These are phyloP conservation scores for Halcyon chelicuti DNA, from an alignment of 2,797 vertebrate species.

Conservation along the genomic window DNA sequence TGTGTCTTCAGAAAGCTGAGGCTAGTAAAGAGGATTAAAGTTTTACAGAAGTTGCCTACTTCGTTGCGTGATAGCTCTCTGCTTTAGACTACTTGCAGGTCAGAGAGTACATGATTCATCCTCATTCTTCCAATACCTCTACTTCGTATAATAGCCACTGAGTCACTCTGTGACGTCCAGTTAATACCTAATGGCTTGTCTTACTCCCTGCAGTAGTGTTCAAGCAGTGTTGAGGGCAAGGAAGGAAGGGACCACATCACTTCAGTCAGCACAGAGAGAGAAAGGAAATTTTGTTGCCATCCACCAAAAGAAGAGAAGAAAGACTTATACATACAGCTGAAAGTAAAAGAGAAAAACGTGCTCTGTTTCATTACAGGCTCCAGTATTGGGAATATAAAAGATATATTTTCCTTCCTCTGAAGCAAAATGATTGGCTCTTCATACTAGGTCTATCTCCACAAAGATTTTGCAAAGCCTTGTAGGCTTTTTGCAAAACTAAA, in stretches of 20 bases:
- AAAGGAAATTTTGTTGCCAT: not conserved
- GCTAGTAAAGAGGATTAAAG: not conserved
- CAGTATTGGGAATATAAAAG: not conserved
- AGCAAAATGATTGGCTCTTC: not conserved
- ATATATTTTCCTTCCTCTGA: not conserved
- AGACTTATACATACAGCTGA: not conserved
- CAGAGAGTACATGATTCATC: not conserved
- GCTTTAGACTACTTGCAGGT: not conserved
- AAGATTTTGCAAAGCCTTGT: not conserved
- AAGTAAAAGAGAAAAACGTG: not conserved
- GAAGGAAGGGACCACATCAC: not conserved
- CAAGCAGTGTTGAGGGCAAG: not conserved
- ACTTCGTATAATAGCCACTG: not conserved
- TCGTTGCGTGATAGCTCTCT: not conserved
- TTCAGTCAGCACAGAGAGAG: rapidly evolving
- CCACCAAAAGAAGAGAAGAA: not conserved
- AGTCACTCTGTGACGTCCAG: not conserved
- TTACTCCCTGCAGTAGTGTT: not conserved
- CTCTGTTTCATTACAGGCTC: not conserved
- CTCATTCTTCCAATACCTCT: not conserved
- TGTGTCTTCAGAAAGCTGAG: not conserved
- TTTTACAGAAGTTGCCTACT: not conserved
- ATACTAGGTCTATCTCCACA: not conserved
- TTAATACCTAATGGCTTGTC: not conserved
- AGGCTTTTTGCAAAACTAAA: not conserved